Conservation (phyloP, 2,888 invertebrate genomes). For the Drosophila barbarae region DNA sequence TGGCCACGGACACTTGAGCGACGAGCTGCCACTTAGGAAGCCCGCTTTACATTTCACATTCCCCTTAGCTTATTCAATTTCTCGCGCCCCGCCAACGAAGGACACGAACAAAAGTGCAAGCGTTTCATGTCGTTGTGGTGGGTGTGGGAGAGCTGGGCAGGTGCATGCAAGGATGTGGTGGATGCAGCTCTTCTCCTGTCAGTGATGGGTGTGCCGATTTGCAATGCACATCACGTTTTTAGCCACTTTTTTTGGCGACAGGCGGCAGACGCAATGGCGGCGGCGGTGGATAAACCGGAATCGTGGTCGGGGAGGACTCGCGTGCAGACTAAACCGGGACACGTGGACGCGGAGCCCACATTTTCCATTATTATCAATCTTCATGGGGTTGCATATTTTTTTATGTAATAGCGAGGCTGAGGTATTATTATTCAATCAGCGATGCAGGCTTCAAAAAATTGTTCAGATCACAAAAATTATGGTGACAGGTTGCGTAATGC, state of each 20-base stretch:
- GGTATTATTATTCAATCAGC: conserved; percentile 55
- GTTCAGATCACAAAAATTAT: background rate
- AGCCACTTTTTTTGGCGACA: conserved; percentile 62
- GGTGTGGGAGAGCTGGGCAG: conserved; percentile 40
- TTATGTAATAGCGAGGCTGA: conserved; percentile 22
- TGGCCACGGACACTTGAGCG: conserved; percentile 35
- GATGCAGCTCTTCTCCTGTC: background rate
- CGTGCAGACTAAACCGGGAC: conserved; percentile 58
- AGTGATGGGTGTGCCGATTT: conserved; percentile 35
- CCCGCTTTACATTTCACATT: conserved; percentile 5
- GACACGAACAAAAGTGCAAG: conserved; percentile 67
- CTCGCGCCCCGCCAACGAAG: conserved; percentile 51
- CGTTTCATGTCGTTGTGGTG: conserved; percentile 45
- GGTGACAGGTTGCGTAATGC: background rate
- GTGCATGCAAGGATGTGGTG: conserved; percentile 25
- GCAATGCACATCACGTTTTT: conserved; percentile 63
- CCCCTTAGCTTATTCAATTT: conserved; percentile 58
- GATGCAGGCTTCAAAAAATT: conserved; percentile 8
- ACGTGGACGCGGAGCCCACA: conserved; percentile 52
- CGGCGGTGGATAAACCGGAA: conserved; percentile 21
- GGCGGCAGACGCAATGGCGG: conserved; percentile 42
- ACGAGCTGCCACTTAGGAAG: conserved; percentile 48
- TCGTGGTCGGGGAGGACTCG: conserved; percentile 25
- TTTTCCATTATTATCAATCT: conserved; percentile 23
- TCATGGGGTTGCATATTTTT: conserved; percentile 37